phyloP scores from a whole-genome alignment of 2,888 invertebrate species.

The Chrysolina haemoptera region DNA sequence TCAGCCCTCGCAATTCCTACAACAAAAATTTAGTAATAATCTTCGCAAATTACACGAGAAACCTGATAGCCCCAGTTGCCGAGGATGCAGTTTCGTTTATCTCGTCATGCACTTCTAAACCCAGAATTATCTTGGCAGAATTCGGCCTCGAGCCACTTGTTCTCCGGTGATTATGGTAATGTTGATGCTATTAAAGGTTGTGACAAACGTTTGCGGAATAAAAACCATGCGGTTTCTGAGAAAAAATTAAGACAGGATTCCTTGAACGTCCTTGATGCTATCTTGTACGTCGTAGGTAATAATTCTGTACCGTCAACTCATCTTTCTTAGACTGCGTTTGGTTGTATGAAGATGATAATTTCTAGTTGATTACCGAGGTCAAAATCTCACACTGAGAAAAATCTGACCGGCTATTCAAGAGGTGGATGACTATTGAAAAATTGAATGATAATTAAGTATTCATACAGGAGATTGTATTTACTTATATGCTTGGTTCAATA shows the following conservation, averaged over 20 bases:
- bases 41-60: constrained; percentile 15
- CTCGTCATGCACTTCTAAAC: constrained; percentile 25
- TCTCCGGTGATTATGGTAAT: constrained; percentile 25
- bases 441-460: too few relatives aligned
- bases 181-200: constrained; percentile 27
- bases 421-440: background rate
- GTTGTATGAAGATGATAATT: background rate
- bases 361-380: background rate
- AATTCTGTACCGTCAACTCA: background rate
- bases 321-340: background rate
- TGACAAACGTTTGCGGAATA: constrained; percentile 25
- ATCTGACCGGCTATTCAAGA: background rate
- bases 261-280: constrained; percentile 25
- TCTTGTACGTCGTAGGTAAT: background rate
- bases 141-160: constrained; percentile 23
- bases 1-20: background rate
- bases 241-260: constrained; percentile 3
- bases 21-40: constrained; percentile 15
- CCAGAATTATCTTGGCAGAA: constrained; percentile 29
- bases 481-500: too few relatives aligned
- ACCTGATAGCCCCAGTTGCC: constrained; percentile 24
- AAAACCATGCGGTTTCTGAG: constrained; percentile 7
- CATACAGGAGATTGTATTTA: too few relatives aligned
- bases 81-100: constrained; percentile 27
- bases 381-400: background rate